A percentile compares a stretch with the other conserved stretches of the same genome.
Conservation (phyloP, 2,888 invertebrate genomes). For the Sepiola atlantica region DNA sequence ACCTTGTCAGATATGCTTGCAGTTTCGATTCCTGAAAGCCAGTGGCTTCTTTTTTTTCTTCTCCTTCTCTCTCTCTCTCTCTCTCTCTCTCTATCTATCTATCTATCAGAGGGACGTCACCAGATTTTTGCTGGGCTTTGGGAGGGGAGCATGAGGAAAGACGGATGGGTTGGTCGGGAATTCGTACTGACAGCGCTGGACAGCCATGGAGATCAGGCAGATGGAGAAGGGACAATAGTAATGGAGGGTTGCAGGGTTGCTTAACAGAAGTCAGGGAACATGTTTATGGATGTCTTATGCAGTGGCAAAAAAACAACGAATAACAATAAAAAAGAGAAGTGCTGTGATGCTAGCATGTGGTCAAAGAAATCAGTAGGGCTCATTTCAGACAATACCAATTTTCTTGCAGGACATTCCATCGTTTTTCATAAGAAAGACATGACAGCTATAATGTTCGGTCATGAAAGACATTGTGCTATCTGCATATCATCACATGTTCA, state of each 20-base stretch:
- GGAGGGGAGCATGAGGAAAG: not conserved
- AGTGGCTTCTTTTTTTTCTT: not conserved
- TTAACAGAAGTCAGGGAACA: not conserved
- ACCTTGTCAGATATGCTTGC: conserved; percentile 21
- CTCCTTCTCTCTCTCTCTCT: too few species aligned
- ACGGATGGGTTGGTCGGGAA: too few species aligned
- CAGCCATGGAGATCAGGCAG: not conserved
- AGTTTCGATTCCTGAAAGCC: not conserved
- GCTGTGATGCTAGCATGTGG: not conserved
- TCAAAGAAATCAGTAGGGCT: not conserved
- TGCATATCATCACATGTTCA: not conserved
- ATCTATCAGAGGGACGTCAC: not conserved
- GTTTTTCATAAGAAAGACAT: not conserved
- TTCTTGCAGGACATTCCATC: not conserved
- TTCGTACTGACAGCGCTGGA: not conserved
- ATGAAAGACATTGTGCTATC: not conserved
- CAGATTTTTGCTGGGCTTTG: not conserved
- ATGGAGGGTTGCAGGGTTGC: not conserved
- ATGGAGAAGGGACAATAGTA: not conserved
- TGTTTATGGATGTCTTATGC: not conserved
- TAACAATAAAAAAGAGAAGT: not conserved
- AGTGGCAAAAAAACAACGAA: not conserved
- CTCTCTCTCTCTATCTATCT: too few species aligned
- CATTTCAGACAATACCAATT: not conserved
- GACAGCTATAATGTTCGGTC: not conserved